Base-by-base conservation (phyloP, 2,888 invertebrate species). In the Orchesellides sinensis region DNA sequence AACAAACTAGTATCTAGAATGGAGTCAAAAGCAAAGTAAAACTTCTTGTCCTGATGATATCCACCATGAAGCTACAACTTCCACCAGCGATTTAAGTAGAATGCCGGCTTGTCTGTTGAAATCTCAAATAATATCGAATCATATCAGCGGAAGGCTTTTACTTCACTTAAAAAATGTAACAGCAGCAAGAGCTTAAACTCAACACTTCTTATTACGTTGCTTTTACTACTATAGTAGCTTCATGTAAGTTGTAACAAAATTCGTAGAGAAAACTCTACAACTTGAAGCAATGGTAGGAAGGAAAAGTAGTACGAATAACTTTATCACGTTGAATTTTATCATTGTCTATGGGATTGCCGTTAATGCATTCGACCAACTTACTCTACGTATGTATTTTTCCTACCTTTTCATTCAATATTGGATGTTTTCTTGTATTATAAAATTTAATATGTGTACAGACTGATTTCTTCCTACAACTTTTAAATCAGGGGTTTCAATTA, bases 11-110 rank as follows among this genome's bases (percentile, higher is more conserved):
- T 56, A 56, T 17, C 14, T 23, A 56, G 23, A 56, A 27, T 8
- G 25, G 56, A 56, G 56, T 56, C 56, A 27, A 27, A 23, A 56
- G 1, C 56, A 56, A 56, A 56, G 27, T 27, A 65, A 65, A 40
- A 65, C 40, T 65, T 65, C 23, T 21, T 61, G 29, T 65, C 45
- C 65, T 65, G 65, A 65, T 65, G 45, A 65, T 65, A 65, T 65
- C 25, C 65, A 40, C 65, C 23, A 45, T 65, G 65, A 45, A 65
- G 23, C 27, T 59, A 65, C 45, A n/a, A 45, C 40, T 65, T 61
- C 12, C 5, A n/a, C n/a, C n/a, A 65, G 17, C 40, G 40, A 45
- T 65, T 65, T 23, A 45, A 45, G n/a, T 29, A 4, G n/a, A 8
- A 5, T 61, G 65, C 65, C 23, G 40, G 40, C 45, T 65, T 40